Percentiles rank a stretch among this genome's conserved stretches.
phyloP scores from a whole-genome alignment of 2,888 invertebrate genomes.

The Cabera pusaria region DNA sequence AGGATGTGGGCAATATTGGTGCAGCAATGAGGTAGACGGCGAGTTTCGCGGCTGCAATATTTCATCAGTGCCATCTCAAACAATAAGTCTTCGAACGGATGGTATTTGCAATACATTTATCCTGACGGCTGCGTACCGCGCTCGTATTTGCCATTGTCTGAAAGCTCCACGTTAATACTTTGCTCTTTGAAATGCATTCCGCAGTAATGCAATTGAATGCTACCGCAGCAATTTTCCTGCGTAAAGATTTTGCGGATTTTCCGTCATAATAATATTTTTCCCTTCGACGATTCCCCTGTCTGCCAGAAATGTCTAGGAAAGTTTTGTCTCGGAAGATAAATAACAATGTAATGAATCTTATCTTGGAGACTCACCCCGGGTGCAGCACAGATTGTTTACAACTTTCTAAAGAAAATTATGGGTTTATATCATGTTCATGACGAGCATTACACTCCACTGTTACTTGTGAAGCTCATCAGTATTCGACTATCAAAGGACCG shows the following conservation, averaged over 20 bases:
- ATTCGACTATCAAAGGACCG: conserved; percentile 60
- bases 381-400: conserved; percentile 35
- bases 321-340: conserved; percentile 29
- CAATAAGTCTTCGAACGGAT: conserved; percentile 66
- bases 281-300: conserved; percentile 24
- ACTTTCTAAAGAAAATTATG: conserved; percentile 56
- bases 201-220: conserved; percentile 53
- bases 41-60: conserved; percentile 52
- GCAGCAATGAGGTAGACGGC: conserved; percentile 32
- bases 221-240: conserved; percentile 38
- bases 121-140: conserved; percentile 55
- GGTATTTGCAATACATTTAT: conserved; percentile 70
- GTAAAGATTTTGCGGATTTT: conserved; percentile 30
- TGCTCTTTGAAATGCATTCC: conserved; percentile 59
- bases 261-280: conserved; percentile 31
- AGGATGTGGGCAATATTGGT: conserved; percentile 36
- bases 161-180: conserved; percentile 64
- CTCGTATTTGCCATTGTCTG: conserved; percentile 72
- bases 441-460: conserved; percentile 13
- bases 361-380: conserved; percentile 35
- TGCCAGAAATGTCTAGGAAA: conserved; percentile 24
- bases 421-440: conserved; percentile 50
- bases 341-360: conserved; percentile 35
- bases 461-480: conserved; percentile 49
- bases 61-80: conserved; percentile 62